These are phyloP conservation scores for Mantis religiosa DNA, from an alignment of 2,888 invertebrate genomes.

Conservation along the genomic window DNA sequence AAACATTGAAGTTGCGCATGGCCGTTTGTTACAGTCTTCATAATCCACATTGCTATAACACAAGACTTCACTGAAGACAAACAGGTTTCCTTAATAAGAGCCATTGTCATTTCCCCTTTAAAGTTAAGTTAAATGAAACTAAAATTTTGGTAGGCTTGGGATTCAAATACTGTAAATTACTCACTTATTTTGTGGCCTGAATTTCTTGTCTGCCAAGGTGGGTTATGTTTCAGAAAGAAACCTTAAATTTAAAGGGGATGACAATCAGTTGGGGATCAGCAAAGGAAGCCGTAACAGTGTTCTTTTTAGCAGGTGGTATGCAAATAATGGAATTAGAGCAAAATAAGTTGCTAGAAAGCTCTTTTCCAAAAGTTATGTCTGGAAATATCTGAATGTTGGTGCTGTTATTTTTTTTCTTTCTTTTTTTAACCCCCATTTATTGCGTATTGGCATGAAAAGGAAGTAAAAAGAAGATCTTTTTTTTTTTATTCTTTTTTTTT, in stretches of 20 bases:
- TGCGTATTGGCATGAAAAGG: constrained; percentile 17
- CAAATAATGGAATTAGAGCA: background rate
- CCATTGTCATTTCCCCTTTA: constrained; percentile 16
- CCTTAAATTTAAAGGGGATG: constrained; percentile 25
- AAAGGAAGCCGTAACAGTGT: constrained; percentile 1
- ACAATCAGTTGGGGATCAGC: background rate
- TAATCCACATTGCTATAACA: constrained; percentile 15
- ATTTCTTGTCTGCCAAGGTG: background rate
- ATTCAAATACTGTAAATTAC: background rate
- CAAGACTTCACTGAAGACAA: constrained; percentile 12
- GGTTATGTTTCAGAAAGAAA: background rate
- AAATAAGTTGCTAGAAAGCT: background rate
- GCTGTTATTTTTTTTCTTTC: constrained; percentile 3
- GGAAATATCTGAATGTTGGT: constrained; percentile 21
- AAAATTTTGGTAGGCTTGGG: background rate
- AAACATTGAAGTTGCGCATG: constrained; percentile 19
- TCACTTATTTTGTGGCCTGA: background rate
- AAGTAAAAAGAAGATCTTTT: background rate
- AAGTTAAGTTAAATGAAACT: constrained; percentile 10
- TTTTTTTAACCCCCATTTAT: constrained; percentile 7
- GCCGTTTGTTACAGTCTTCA: constrained; percentile 11
- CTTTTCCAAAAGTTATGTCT: background rate
- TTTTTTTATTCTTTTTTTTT: constrained; percentile 11
- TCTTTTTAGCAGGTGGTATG: constrained; percentile 1
- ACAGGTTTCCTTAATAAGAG: constrained; percentile 11